These are phyloP conservation scores for Dromococcyx pavoninus DNA, from an alignment of 2,797 vertebrate species.

Conservation along the genomic window DNA sequence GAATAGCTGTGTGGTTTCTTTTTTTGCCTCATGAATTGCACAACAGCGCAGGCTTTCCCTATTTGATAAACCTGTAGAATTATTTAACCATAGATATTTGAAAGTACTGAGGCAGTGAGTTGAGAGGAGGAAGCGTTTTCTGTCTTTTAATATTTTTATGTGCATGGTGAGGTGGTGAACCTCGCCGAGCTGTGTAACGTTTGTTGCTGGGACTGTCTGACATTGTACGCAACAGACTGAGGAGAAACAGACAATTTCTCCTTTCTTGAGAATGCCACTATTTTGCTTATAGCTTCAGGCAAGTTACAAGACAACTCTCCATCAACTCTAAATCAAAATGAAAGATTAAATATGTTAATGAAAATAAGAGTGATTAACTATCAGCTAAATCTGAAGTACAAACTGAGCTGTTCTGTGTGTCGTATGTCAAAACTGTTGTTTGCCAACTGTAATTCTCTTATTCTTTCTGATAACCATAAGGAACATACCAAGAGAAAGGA, in stretches of 20 bases:
- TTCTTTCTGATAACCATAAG: not conserved
- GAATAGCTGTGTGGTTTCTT: not conserved
- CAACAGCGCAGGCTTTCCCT: not conserved
- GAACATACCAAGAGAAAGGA: not conserved
- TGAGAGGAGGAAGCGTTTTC: not conserved
- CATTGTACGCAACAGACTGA: not conserved
- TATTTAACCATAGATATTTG: not conserved
- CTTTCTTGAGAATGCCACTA: not conserved
- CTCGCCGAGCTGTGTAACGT: not conserved
- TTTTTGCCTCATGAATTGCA: not conserved
- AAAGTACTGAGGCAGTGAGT: not conserved
- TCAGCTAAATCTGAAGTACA: not conserved
- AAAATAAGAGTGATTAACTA: not conserved
- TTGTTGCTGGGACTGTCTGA: not conserved
- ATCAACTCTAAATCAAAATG: not conserved
- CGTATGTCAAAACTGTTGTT: not conserved
- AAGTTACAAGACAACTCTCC: not conserved
- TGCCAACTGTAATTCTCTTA: not conserved
- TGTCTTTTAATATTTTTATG: not conserved
- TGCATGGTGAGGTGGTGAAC: not conserved
- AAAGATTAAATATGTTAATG: not conserved
- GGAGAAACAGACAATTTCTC: not conserved
- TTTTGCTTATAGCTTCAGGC: not conserved
- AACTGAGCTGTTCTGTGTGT: not conserved
- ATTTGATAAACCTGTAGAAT: not conserved